phyloP scores from a whole-genome alignment of 2,113 vertebrate species.

The Oreochromis aureus region DNA sequence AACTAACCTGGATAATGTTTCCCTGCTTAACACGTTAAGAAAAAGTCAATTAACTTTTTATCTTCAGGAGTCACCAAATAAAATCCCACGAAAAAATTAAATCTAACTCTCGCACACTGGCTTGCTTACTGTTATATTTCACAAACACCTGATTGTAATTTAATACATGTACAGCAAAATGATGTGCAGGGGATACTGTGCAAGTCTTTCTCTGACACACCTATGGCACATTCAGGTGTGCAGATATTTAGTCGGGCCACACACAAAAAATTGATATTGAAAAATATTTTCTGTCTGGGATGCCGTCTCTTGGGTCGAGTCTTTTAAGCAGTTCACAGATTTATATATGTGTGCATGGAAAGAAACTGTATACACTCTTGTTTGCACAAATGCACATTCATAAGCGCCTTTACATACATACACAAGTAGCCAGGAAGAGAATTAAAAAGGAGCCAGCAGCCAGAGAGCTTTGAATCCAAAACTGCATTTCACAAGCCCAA shows the following conservation, averaged over 20 bases:
- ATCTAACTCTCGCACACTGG: background rate
- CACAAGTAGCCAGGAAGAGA: background rate
- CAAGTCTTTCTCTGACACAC: background rate
- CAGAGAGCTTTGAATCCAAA: background rate
- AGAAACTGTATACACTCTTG: background rate
- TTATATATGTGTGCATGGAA: background rate
- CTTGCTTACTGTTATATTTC: background rate
- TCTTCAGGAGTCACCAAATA: background rate
- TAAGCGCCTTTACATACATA: background rate
- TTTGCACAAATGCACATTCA: background rate
- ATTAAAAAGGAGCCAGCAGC: background rate
- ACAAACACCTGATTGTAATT: background rate
- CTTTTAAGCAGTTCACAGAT: background rate
- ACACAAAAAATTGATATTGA: background rate
- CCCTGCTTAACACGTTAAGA: background rate
- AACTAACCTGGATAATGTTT: background rate
- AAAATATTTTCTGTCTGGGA: background rate
- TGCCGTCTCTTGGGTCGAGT: background rate
- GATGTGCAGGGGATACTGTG: background rate
- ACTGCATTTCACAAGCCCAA: background rate
- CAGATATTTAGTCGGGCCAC: background rate
- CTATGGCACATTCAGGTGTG: background rate
- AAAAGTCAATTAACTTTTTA: background rate
- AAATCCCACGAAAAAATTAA: fast-evolving
- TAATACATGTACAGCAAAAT: background rate